These are phyloP conservation scores for Larimichthys polyactis DNA, from an alignment of 2,113 vertebrate genomes.

Conservation along the genomic window DNA sequence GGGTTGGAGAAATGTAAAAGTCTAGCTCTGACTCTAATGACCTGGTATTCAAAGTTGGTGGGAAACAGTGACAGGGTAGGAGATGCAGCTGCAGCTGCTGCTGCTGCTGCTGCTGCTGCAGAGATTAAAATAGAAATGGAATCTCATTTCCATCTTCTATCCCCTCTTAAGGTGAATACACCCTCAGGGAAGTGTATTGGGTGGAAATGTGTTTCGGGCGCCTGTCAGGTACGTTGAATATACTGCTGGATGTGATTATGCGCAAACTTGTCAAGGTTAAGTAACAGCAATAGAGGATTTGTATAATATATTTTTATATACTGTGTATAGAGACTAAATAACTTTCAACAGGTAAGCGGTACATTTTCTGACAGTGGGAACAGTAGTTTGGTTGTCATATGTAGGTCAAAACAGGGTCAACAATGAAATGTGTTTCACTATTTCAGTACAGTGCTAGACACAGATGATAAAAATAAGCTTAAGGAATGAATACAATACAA, in stretches of 20 bases:
- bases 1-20: constrained; percentile 40
- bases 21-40: constrained; percentile 37
- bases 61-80: constrained; percentile 39
- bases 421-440: no score
- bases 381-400: no score
- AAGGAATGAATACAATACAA: not conserved
- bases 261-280: not conserved
- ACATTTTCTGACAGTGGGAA: not conserved
- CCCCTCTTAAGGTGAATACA: constrained; percentile 23
- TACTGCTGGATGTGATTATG: not conserved
- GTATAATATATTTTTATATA: no score
- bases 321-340: not conserved
- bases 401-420: no score
- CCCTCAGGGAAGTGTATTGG: constrained; percentile 11
- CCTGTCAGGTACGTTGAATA: constrained; percentile 10
- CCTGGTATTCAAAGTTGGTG: constrained; percentile 55
- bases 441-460: no score
- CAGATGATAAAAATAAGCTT: no score
- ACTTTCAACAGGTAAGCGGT: not conserved
- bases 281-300: not conserved
- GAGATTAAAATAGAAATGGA: constrained; percentile 52
- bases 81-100: constrained; percentile 31
- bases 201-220: constrained; percentile 13
- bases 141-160: constrained; percentile 47
- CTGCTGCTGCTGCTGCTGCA: constrained; percentile 17